Evolutionary conservation across 2,888 invertebrate species (phyloP), one percentile per base, ranked within the genome.

Genomic region (Stenotaenia linearis): DNA sequence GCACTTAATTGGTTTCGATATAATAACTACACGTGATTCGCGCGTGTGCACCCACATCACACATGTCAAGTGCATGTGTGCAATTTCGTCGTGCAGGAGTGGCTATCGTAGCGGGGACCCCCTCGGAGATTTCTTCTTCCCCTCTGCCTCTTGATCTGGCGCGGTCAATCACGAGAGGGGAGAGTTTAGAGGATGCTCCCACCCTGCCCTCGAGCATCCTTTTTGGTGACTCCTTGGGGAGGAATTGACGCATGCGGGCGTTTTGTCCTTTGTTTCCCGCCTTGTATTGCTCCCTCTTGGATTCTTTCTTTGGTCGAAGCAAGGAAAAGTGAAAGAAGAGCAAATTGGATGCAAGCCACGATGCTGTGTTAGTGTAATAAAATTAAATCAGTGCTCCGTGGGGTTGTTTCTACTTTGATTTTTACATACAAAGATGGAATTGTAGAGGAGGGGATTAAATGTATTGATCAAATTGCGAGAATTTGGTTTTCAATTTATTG

Each of bases 301-400:
- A 25, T 69, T 69, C 69, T 28, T 25, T 69, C 9, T 25, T n/a
- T 28, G 25, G 69, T 69, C 28, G 69, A 25, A 25, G 69, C 69
- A 69, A 28, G 25, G 69, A 28, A 69, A 28, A 69, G 69, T 69
- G 69, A 69, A 69, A 69, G 25, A 69, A 69, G 69, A 69, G 28
- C 69, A 69, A 69, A 69, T 69, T 69, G 69, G 69, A 69, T 69
- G 69, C 69, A 69, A 69, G 69, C 69, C 69, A 15, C 25, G 69
- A 69, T 28, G 23, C 69, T n/a, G 69, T 69, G 69, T 23, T 69
- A 28, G 69, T 28, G 69, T 69, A 69, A 69, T 69, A 69, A 69
- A 69, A 69, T 69, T 69, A 69, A 69, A 69, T 69, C 69, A 69
- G 69, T 69, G 69, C 69, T 69, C 69, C 69, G 69, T 28, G 28